Evolutionary conservation across 2,888 invertebrate genomes (phyloP).

Genomic region (Himalopsyche tibetana): DNA sequence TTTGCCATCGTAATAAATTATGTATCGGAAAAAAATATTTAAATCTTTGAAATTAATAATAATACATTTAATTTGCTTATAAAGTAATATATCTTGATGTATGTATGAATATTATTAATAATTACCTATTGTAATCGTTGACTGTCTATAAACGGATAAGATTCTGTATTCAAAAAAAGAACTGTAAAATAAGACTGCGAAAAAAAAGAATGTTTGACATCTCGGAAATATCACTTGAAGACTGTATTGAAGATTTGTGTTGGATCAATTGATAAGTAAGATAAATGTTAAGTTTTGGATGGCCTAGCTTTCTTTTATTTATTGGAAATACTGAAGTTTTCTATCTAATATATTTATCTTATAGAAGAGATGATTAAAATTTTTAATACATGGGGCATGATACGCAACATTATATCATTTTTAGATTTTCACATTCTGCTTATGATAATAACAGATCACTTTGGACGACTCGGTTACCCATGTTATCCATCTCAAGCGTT

Average conservation of each 20-base stretch:
- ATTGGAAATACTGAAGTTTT: not conserved
- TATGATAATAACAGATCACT: no score
- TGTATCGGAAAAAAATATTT: no score
- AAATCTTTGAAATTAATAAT: no score
- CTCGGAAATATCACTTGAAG: not conserved
- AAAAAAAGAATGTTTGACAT: not conserved
- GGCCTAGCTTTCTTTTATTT: not conserved
- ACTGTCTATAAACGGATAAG: not conserved
- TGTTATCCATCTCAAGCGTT: no score
- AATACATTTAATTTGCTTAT: not conserved
- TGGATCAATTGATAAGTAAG: not conserved
- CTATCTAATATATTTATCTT: no score
- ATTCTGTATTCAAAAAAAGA: not conserved
- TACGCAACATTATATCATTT: no score
- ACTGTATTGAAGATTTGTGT: not conserved
- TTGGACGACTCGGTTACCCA: no score
- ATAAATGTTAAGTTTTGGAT: not conserved
- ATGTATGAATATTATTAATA: not conserved
- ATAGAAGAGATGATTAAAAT: no score
- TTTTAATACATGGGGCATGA: no score
- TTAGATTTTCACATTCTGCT: no score
- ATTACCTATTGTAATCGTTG: not conserved
- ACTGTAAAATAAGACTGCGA: constrained; percentile 16
- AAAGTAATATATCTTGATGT: not conserved
- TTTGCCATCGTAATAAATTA: no score